Evolutionary conservation across 2,888 invertebrate genomes (phyloP), one percentile per base, ranked within the genome.

Genomic region (Liodrosophila aerea): DNA sequence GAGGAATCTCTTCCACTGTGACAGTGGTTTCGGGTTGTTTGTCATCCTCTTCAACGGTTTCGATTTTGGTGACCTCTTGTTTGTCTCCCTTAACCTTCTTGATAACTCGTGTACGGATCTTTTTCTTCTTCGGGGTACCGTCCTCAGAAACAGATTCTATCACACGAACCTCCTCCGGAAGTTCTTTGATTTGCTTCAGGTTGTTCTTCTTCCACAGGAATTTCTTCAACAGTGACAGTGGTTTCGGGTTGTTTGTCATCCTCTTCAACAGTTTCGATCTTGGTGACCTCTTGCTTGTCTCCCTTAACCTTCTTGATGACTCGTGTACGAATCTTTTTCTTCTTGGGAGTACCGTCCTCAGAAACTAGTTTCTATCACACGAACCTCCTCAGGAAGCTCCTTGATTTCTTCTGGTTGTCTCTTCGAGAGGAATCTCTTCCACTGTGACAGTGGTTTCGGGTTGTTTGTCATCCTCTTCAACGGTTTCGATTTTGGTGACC

Each of bases 321-420:
- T 4, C 63, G 63, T 15, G 63, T 64, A 9, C 60, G 63, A 7
- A 60, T 64, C 63, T 64, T 60, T 50, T 64, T 64, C 40, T 64
- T 64, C 31, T 43, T 64, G 0, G 60, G 63, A 9, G 60, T 64
- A 8, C 63, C 63, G 29, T 64, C 63, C 29, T 50, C 60, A 0
- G 60, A 27, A 0, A 64, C n/a, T 37, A 1, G 53, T 30, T 60
- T 64, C 63, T 30, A 64, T 33, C 1, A 64, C 60, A n/a, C 50
- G 60, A 9, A 64, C 36, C 12, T 64, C 63, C 2, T 60, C 63
- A 1, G 60, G 63, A 37, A 64, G 60, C 7, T 60, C 60, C n/a
- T 40, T n/a, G 1, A 64, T 34, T 2, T 64, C 41, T 41, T 64
- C 53, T 2, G 63, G 47, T 4, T 34, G 12, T 39, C 11, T 63